Base-by-base conservation (phyloP, 2,113 vertebrate genomes). In the Catagonus wagneri region DNA sequence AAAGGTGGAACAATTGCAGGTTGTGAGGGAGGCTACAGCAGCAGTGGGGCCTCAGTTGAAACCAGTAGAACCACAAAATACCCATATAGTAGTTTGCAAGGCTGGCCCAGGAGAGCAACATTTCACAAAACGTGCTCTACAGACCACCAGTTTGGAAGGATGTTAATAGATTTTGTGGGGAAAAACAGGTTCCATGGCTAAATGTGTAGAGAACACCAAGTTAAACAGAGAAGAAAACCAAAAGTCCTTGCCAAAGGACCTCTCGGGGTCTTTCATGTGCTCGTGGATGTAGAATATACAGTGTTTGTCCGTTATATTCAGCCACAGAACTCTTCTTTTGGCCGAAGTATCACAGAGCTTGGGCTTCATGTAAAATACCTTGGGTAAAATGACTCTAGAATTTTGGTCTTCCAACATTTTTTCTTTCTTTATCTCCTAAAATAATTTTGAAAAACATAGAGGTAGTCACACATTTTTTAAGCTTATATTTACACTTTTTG, bases 191-290 rank as follows among this genome's bases (percentile, higher is more conserved):
- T 72, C 69, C 22, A 9, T 32, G 34, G 92, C 72, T 56, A 80
- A 63, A 61, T 58, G 60, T 66, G 29, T 79, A 61, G n/a, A 72
- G 69, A 83, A 88, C 39, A 92, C 39, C 27, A 80, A 65, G 60
- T 80, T 74, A 94, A 91, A 96, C 22, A 79, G 32, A 84, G 54
- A n/a, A n/a, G n/a, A 36, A 93, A 95, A 93, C 2, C 29, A 56
- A 65, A 44, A 36, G n/a, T 61, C 27, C 60, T 87, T n/a, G 6
- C 93, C 84, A 83, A 27, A 86, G 32, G 66, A 78, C 3, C 27
- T 69, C 72, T 85, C 3, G 0, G 32, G 32, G 34, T 85, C 39
- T 91, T 71, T 23, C 39, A 17, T 65, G 36, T 23, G 25, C 76
- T 65, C 16, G 4, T 32, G 10, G 44, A 5, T 60, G 8, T 69